phyloP scores from a whole-genome alignment of 2,888 invertebrate genomes.

The Melinaea marsaeus region DNA sequence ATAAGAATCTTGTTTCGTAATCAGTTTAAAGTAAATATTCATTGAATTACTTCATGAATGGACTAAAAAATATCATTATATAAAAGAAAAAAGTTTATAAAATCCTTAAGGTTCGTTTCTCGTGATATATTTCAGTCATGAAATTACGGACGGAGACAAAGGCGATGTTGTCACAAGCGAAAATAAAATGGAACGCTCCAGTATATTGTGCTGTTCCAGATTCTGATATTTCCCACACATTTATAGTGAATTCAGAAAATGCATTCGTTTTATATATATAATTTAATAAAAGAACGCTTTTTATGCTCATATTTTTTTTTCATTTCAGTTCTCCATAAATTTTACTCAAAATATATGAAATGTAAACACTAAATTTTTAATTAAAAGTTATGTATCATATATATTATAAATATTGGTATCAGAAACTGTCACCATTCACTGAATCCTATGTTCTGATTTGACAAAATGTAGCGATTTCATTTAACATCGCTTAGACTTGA shows the following conservation, averaged over 20 bases:
- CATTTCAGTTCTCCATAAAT: neutral
- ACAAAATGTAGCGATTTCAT: neutral
- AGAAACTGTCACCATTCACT: neutral
- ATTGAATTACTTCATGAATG: neutral
- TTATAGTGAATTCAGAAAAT: slow-evolving; percentile 36
- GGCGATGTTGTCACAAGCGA: slow-evolving; percentile 41
- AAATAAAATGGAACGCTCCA: slow-evolving; percentile 41
- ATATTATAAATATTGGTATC: no score
- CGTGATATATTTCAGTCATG: slow-evolving; percentile 34
- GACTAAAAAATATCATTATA: neutral
- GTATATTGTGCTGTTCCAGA: slow-evolving; percentile 16
- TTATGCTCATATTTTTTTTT: no score
- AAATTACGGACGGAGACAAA: slow-evolving; percentile 43
- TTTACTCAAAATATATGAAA: neutral
- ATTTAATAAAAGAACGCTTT: neutral
- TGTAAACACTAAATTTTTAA: neutral
- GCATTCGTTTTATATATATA: slow-evolving; percentile 25
- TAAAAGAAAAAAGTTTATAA: neutral
- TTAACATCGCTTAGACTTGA: neutral
- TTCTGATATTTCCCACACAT: slow-evolving; percentile 37
- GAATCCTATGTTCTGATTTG: neutral
- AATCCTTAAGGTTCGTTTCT: slow-evolving; percentile 30
- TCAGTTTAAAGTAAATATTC: neutral
- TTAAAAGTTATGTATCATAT: no score
- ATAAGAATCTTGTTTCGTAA: neutral